These are phyloP conservation scores for Anthrax anthrax DNA, from an alignment of 2,888 invertebrate genomes.

Conservation along the genomic window DNA sequence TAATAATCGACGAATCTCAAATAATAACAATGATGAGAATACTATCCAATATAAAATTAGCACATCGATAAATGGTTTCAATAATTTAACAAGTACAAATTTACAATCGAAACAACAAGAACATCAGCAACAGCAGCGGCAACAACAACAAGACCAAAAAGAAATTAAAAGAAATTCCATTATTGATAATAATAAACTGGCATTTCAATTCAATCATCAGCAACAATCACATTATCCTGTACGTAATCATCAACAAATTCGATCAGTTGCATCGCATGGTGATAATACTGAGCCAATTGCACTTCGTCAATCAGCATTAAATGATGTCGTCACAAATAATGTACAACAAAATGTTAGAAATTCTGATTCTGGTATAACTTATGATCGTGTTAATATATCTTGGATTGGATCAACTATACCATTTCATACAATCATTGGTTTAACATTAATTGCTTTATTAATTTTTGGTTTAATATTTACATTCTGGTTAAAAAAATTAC, in stretches of 20 bases:
- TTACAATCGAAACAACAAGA: background rate
- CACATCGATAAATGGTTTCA: conserved; percentile 8
- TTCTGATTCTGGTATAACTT: background rate
- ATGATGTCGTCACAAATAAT: background rate
- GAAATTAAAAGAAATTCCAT: background rate
- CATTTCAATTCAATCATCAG: background rate
- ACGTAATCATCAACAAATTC: conserved; percentile 1
- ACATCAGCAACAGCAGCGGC: background rate
- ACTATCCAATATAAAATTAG: conserved; percentile 1
- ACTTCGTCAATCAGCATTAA: background rate
- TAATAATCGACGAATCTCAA: background rate
- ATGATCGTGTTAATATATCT: conserved; percentile 3
- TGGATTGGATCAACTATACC: conserved; percentile 2
- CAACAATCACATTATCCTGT: background rate
- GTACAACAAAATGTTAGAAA: background rate
- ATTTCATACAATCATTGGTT: background rate
- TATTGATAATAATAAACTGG: background rate
- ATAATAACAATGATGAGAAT: background rate
- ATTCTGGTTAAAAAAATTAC: conserved; percentile 4
- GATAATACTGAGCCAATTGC: background rate
- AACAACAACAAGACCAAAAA: background rate
- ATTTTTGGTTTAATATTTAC: background rate
- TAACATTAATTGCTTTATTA: background rate
- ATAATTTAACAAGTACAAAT: conserved; percentile 6
- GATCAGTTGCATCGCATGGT: conserved; percentile 4